Evolutionary conservation across 2,113 vertebrate genomes (phyloP).

Genomic region (Nycticryphes semicollaris): DNA sequence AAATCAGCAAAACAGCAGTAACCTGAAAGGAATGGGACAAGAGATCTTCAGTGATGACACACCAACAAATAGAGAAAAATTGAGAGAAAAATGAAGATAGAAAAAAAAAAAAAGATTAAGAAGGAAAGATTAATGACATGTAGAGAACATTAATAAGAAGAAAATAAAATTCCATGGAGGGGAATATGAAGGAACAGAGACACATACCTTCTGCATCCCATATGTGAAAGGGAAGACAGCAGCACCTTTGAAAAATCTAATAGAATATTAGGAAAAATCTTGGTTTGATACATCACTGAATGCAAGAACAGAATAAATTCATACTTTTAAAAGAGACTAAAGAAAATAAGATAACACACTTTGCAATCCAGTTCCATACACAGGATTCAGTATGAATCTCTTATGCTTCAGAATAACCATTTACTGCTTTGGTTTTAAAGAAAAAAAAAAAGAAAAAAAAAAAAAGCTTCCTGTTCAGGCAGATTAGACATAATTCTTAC

Average conservation of each 20-base stretch:
- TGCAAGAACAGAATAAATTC: neutral
- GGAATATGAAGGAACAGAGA: neutral
- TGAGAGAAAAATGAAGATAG: neutral
- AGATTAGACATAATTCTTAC: neutral
- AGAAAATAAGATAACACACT: neutral
- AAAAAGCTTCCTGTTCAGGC: neutral
- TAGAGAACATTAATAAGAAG: neutral
- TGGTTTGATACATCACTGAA: neutral
- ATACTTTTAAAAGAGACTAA: neutral
- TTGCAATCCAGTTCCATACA: neutral
- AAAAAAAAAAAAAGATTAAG: neutral
- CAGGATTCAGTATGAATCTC: neutral
- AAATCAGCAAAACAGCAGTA: neutral
- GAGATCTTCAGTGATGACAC: neutral
- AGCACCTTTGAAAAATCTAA: neutral
- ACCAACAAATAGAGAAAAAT: neutral
- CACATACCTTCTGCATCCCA: neutral
- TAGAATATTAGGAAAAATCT: neutral
- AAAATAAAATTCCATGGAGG: neutral
- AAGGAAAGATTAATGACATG: neutral
- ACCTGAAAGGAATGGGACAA: neutral
- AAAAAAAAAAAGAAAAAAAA: neutral
- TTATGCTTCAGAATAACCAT: neutral
- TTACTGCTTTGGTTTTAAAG: neutral
- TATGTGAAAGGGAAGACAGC: neutral